phyloP scores from a whole-genome alignment of 2,888 invertebrate species.

The Drosophila falleni region DNA sequence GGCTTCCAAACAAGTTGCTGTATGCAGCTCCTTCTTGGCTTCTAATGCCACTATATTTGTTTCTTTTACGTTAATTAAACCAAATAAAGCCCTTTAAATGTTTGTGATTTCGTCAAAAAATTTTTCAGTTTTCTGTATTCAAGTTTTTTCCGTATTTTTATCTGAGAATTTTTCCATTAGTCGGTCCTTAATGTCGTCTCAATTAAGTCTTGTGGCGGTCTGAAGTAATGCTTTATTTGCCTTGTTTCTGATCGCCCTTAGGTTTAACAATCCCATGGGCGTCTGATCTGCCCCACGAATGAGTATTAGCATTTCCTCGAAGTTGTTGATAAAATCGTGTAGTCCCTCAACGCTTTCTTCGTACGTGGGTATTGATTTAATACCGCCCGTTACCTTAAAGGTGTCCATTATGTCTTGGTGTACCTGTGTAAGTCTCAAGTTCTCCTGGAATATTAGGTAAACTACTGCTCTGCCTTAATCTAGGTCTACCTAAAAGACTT shows the following conservation, averaged over 20 bases:
- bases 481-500: no score
- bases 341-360: background rate
- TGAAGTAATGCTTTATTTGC: background rate
- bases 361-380: no score
- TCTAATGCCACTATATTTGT: no score
- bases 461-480: no score
- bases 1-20: no score
- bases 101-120: background rate
- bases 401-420: background rate
- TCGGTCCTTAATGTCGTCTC: background rate
- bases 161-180: background rate
- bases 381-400: background rate
- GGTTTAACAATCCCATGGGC: background rate
- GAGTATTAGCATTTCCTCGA: background rate
- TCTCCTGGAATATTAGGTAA: no score
- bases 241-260: background rate
- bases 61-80: no score
- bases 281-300: background rate
- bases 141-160: background rate
- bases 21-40: no score
- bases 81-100: no score
- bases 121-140: background rate
- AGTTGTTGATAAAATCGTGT: background rate
- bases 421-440: no score
- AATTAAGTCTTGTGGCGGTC: background rate